phyloP scores from a whole-genome alignment of 1,140 invertebrate species.

The Araneus ventricosus region DNA sequence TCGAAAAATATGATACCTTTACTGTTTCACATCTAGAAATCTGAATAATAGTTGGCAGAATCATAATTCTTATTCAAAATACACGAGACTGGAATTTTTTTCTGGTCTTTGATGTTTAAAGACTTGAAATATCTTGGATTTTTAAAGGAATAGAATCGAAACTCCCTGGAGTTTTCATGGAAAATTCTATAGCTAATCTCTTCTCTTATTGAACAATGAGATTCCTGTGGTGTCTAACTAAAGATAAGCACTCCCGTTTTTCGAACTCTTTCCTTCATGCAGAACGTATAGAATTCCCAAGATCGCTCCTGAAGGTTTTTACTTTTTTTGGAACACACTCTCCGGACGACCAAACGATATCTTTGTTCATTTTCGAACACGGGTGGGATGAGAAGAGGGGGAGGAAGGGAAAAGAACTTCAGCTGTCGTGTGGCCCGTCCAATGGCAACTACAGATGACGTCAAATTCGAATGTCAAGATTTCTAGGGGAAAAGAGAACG shows the following conservation, averaged over 20 bases:
- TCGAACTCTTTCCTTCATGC: neutral
- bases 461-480: slow-evolving; percentile 21
- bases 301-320: neutral
- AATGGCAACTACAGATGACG: slow-evolving; percentile 19
- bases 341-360: neutral
- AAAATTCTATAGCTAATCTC: slow-evolving; percentile 26
- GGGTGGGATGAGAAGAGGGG: neutral
- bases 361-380: slow-evolving; percentile 21
- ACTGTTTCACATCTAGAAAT: neutral
- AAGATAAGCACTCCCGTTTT: neutral
- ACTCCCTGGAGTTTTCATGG: neutral
- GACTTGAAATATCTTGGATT: neutral
- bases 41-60: neutral
- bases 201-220: neutral
- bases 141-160: slow-evolving; percentile 4
- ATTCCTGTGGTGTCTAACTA: slow-evolving; percentile 1
- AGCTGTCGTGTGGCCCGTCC: slow-evolving; percentile 13
- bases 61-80: neutral
- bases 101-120: neutral
- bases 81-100: neutral
- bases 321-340: neutral
- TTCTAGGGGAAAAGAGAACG: neutral
- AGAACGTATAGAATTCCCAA: slow-evolving; percentile 18
- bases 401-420: neutral
- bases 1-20: neutral